Evolutionary conservation across 2,113 vertebrate species (phyloP).

Genomic region (Hippotragus niger): DNA sequence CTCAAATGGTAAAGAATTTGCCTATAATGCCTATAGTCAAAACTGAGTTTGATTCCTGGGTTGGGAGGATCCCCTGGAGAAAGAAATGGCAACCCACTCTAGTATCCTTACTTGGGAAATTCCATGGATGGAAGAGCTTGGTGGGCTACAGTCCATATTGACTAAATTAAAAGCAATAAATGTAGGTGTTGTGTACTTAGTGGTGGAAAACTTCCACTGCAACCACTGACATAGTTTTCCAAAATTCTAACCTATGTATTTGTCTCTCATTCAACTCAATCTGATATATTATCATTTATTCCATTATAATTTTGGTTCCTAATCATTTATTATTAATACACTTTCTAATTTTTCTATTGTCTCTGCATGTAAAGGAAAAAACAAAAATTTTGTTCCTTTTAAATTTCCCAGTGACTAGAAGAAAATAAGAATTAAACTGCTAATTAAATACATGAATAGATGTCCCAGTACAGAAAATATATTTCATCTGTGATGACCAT

Average conservation of each 20-base stretch:
- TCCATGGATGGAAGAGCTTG: neutral
- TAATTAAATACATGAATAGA: neutral
- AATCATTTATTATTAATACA: neutral
- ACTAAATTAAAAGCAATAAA: neutral
- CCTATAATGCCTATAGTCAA: neutral
- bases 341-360: neutral
- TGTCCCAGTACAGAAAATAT: neutral
- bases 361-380: neutral
- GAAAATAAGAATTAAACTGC: neutral
- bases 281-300: neutral
- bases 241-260: neutral
- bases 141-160: neutral
- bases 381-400: neutral
- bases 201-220: neutral
- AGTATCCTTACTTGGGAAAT: neutral
- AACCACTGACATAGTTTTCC: neutral
- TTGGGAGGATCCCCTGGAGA: neutral
- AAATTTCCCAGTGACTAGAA: neutral
- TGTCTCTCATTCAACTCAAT: neutral
- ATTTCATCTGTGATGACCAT: neutral
- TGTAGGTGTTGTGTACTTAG: neutral
- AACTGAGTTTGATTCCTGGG: neutral
- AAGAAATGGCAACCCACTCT: neutral
- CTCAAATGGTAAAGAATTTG: neutral
- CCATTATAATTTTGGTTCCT: neutral